Base-by-base conservation (phyloP, 2,888 invertebrate genomes). In the Erebia aethiops region DNA sequence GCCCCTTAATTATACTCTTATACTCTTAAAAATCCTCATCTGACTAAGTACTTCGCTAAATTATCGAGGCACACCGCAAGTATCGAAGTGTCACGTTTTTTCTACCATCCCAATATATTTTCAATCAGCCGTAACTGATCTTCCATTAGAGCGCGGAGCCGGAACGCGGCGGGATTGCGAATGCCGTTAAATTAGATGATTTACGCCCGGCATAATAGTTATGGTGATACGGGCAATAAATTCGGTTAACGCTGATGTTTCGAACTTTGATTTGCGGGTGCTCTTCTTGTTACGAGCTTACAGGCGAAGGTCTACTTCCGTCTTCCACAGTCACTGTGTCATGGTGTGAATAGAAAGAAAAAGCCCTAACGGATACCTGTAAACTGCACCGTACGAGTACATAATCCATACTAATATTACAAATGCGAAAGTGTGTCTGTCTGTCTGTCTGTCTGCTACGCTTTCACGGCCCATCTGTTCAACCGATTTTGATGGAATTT, bases 201-300 rank as follows among this genome's bases (percentile, higher is more conserved):
- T 83, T 84, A 84, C 78, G 74, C 73, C 77, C 72, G 71, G 75
- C 82, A 85, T 86, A 84, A 87, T 88, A 81, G 77, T 82, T 82
- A 85, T 84, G 84, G 84, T 83, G 87, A 86, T 86, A 87, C 84
- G 87, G 86, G 73, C 84, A 88, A 86, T 90, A 90, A 90, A 91
- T 90, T 87, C 84, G 84, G 81, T 84, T 82, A 78, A 81, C 81
- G 82, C 86, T 83, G 86, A 77, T 81, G 71, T 74, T 77, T 75
- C 75, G 72, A 71, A 82, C 79, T 80, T 76, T 80, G 82, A 82
- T 81, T 83, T 84, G 81, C 84, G 82, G 81, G 41, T 14, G 52
- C 56, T 56, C 13, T 65, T 16, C 26, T 52, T 21, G 56, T 41
- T 56, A 56, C 11, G 21, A 7, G 51, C 16, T 51, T 14, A 51